phyloP scores from a whole-genome alignment of 2,113 vertebrate species.

The Perccottus glenii region DNA sequence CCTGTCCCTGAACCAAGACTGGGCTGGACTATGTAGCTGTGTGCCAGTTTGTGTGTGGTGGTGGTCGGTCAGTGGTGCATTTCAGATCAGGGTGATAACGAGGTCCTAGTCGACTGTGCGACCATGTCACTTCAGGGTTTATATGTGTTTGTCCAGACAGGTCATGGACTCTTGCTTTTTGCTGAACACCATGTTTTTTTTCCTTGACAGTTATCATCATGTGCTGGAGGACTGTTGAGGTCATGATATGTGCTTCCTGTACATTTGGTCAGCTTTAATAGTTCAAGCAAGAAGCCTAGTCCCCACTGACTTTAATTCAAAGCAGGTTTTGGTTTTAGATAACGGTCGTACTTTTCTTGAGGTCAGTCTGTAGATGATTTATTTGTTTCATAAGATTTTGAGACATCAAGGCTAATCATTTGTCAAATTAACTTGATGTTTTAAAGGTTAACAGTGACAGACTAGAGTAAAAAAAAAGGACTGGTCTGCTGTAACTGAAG shows the following conservation, averaged over 20 bases:
- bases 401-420: no score
- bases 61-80: conserved; percentile 33
- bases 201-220: conserved; percentile 51
- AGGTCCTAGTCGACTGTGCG: conserved; percentile 38
- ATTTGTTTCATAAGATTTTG: no score
- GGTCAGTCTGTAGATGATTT: no score
- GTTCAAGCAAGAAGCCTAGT: no score
- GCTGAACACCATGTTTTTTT: conserved; percentile 14
- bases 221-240: conserved; percentile 38
- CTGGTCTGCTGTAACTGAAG: no score
- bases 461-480: no score
- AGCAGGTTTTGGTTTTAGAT: background rate
- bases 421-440: no score
- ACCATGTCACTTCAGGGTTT: conserved; percentile 36
- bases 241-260: conserved; percentile 7
- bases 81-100: conserved; percentile 60
- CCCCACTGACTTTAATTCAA: no score
- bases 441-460: no score
- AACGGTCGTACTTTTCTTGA: background rate
- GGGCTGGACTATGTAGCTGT: conserved; percentile 25
- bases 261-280: background rate
- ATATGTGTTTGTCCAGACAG: conserved; percentile 46
- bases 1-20: conserved; percentile 42
- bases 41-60: conserved; percentile 26
- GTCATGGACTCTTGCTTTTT: conserved; percentile 53